Evolutionary conservation across 2,797 vertebrate genomes (phyloP).

Genomic region (Ptychobarbus kaznakovi): DNA sequence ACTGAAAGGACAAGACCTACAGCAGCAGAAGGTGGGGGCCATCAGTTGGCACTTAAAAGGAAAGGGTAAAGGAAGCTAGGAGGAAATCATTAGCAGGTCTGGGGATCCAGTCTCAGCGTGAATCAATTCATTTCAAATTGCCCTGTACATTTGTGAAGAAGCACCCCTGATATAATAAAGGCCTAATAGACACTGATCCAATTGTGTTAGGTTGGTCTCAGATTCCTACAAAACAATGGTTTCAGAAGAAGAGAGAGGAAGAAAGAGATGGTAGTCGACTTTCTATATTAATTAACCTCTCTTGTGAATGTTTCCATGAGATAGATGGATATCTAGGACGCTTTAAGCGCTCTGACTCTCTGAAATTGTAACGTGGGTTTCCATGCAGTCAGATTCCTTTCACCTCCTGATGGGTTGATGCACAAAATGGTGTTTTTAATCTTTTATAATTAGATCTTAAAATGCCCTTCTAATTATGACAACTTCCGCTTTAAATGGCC

Average conservation of each 20-base stretch:
- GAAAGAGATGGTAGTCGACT: constrained; percentile 87
- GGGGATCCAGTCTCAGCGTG: constrained; percentile 85
- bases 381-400: constrained; percentile 88
- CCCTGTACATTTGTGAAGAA: constrained; percentile 97
- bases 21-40: constrained; percentile 57
- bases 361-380: constrained; percentile 76
- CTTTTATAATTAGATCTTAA: constrained; percentile 77
- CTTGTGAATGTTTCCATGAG: constrained; percentile 91
- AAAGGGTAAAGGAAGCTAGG: constrained; percentile 73
- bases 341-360: constrained; percentile 86
- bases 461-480: constrained; percentile 82
- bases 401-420: constrained; percentile 72
- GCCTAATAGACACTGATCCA: constrained; percentile 95
- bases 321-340: constrained; percentile 85
- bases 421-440: constrained; percentile 79
- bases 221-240: constrained; percentile 96
- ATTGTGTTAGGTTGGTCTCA: constrained; percentile 94
- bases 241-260: constrained; percentile 80
- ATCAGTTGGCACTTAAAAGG: constrained; percentile 63
- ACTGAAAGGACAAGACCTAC: constrained; percentile 59
- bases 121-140: constrained; percentile 99
- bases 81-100: constrained; percentile 92
- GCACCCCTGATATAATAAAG: constrained; percentile 98
- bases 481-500: constrained; percentile 78
- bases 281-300: constrained; percentile 98